Conservation (phyloP, 2,113 vertebrate genomes). For the Sarotherodon lohbergeri region DNA sequence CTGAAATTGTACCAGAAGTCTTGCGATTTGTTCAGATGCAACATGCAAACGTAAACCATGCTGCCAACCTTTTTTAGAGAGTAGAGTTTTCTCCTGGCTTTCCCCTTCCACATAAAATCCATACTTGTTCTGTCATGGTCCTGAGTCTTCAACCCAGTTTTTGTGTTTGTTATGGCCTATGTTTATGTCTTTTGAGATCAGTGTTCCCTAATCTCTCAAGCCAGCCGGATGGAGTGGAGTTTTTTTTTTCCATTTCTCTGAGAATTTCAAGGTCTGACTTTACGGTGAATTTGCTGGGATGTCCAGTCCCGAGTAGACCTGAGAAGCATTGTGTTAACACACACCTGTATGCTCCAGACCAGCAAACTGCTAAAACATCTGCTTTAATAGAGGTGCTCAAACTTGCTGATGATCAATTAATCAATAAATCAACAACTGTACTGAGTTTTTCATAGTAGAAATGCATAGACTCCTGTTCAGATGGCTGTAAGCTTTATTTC, state of each 20-base stretch:
- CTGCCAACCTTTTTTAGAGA: neutral
- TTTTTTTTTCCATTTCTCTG: accelerated
- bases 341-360: neutral
- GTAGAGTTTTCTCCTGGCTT: neutral
- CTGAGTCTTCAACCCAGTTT: neutral
- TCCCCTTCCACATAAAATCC: neutral
- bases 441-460: neutral
- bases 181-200: neutral
- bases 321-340: neutral
- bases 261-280: neutral
- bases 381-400: neutral
- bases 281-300: neutral
- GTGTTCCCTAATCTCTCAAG: neutral
- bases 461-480: neutral
- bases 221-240: accelerated
- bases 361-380: neutral
- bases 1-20: neutral
- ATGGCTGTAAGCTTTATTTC: neutral
- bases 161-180: neutral
- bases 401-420: neutral
- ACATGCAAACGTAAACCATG: neutral
- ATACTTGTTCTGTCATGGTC: neutral
- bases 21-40: neutral
- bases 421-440: neutral
- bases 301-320: neutral